Evolutionary conservation across 2,113 vertebrate species (phyloP).

Genomic region (Triplophysa tibetana): DNA sequence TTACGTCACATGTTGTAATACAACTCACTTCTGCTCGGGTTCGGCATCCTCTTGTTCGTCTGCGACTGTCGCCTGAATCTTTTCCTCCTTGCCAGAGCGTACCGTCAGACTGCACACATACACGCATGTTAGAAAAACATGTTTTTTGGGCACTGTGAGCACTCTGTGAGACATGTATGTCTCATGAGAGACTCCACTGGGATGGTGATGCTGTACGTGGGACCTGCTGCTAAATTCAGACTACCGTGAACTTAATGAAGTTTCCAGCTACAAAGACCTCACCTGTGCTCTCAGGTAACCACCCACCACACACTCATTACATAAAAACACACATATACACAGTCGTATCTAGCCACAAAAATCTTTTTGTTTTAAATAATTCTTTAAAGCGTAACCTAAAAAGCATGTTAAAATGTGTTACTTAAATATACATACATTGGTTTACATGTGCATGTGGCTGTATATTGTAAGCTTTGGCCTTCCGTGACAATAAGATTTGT

Average conservation of each 20-base stretch:
- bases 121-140: constrained; percentile 33
- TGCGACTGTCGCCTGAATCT: constrained; percentile 17
- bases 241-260: constrained; percentile 37
- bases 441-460: too few relatives aligned
- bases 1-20: neutral
- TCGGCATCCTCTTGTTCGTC: constrained; percentile 40
- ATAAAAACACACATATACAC: neutral
- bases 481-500: too few relatives aligned
- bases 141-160: constrained; percentile 22
- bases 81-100: constrained; percentile 49
- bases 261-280: constrained; percentile 43
- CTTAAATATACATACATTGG: too few relatives aligned
- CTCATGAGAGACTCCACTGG: constrained; percentile 26
- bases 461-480: too few relatives aligned
- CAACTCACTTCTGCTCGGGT: constrained; percentile 42
- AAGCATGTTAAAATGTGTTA: too few relatives aligned
- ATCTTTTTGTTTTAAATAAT: too few relatives aligned
- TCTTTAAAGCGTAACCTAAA: too few relatives aligned
- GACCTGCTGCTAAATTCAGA: constrained; percentile 17
- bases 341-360: too few relatives aligned
- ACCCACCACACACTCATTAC: constrained; percentile 6
- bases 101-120: constrained; percentile 50
- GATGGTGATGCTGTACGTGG: neutral
- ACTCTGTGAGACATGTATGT: constrained; percentile 24
- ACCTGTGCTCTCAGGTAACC: constrained; percentile 38